phyloP scores from a whole-genome alignment of 2,113 vertebrate species.

The Oreochromis tanganicae region DNA sequence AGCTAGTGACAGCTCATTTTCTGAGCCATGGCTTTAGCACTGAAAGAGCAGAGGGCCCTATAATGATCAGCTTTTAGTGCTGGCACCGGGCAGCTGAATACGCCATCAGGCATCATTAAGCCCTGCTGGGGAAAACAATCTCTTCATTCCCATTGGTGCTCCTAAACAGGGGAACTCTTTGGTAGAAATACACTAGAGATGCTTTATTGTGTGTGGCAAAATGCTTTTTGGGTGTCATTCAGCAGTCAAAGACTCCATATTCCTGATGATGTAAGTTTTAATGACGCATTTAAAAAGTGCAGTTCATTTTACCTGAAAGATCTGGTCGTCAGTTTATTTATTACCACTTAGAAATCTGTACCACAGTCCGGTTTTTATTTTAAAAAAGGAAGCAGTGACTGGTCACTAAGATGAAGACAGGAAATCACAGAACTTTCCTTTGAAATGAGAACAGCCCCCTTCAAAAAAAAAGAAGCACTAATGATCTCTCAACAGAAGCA shows the following conservation, averaged over 20 bases:
- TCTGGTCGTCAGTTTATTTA: background rate
- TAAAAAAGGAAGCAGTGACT: fast-evolving
- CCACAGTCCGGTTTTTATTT: background rate
- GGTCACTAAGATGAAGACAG: background rate
- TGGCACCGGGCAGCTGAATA: slow-evolving; percentile 60
- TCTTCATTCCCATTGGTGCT: slow-evolving; percentile 33
- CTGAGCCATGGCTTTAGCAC: slow-evolving; percentile 51
- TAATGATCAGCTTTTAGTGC: slow-evolving; percentile 79
- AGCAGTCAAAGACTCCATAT: background rate
- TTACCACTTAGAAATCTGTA: background rate
- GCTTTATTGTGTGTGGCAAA: background rate
- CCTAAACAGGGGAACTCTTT: slow-evolving; percentile 45
- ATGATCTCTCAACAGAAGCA: slow-evolving; percentile 32
- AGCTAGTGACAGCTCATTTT: slow-evolving; percentile 74
- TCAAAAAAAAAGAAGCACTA: slow-evolving; percentile 17
- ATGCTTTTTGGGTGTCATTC: background rate
- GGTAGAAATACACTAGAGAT: slow-evolving; percentile 23
- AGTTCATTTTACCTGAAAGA: background rate
- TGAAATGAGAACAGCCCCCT: background rate
- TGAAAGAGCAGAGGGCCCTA: slow-evolving; percentile 55
- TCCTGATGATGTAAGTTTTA: background rate
- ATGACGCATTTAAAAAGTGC: background rate
- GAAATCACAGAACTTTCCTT: background rate
- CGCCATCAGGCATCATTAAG: slow-evolving; percentile 75
- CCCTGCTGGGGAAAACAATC: slow-evolving; percentile 53